Conservation (phyloP, 2,888 invertebrate species). For the Liposcelis brunnea region DNA sequence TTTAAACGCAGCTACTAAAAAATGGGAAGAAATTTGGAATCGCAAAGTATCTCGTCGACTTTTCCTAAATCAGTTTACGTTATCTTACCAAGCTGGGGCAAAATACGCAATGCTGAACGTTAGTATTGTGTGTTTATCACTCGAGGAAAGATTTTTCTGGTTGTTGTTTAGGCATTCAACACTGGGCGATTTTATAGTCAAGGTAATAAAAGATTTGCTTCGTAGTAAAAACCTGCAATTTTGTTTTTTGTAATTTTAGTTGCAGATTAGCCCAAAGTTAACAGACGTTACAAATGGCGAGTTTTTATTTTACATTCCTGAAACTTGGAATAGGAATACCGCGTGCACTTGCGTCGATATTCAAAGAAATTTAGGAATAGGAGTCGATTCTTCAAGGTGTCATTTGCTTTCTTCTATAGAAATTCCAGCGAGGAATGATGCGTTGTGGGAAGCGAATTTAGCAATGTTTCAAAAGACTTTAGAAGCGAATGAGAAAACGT, state of each 20-base stretch:
- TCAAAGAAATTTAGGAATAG: no score
- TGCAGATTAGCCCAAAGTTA: slow-evolving; percentile 2
- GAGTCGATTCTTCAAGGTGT: no score
- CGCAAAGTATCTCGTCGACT: slow-evolving; percentile 22
- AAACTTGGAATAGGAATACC: not conserved
- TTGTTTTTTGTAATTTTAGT: not conserved
- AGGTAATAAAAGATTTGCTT: slow-evolving; percentile 11
- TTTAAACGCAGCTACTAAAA: not conserved
- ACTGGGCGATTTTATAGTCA: slow-evolving; percentile 23
- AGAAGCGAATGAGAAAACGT: slow-evolving; percentile 18
- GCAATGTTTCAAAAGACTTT: slow-evolving; percentile 22
- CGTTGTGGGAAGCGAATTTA: slow-evolving; percentile 20
- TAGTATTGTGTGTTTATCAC: slow-evolving; percentile 20
- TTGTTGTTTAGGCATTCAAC: slow-evolving; percentile 20
- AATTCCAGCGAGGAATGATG: slow-evolving; percentile 16
- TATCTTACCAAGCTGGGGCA: no score
- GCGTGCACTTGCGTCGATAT: not conserved
- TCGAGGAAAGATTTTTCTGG: slow-evolving; percentile 19
- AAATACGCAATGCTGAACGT: not conserved
- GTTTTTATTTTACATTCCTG: no score
- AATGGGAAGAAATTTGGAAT: slow-evolving; percentile 19
- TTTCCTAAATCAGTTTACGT: slow-evolving; percentile 15
- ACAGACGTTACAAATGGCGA: not conserved
- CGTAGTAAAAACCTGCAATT: not conserved
- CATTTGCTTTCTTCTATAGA: no score